phyloP scores from a whole-genome alignment of 1,140 invertebrate species.

The Calephelis nemesis region DNA sequence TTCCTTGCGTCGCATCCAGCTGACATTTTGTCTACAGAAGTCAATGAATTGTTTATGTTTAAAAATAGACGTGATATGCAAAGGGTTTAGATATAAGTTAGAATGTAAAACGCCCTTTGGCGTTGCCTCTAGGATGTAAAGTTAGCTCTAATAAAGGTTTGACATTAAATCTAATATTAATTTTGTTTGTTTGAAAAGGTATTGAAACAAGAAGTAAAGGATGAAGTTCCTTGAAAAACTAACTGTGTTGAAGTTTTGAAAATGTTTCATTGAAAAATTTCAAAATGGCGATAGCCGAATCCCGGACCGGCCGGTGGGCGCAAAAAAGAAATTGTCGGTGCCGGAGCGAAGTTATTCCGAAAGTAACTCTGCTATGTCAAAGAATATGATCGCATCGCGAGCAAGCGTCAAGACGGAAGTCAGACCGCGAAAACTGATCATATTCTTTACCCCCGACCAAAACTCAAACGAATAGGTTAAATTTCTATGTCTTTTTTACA shows the following conservation, averaged over 20 bases:
- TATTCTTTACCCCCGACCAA: slow-evolving; percentile 66
- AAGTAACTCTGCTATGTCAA: slow-evolving; percentile 47
- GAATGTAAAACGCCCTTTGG: slow-evolving; percentile 47
- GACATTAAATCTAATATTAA: slow-evolving; percentile 79
- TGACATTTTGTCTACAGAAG: slow-evolving; percentile 25
- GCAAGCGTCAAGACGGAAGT: slow-evolving; percentile 60
- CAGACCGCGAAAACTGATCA: slow-evolving; percentile 48
- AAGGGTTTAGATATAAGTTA: slow-evolving; percentile 64
- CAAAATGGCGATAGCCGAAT: slow-evolving; percentile 64
- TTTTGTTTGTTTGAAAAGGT: slow-evolving; percentile 81
- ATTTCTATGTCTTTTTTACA: slow-evolving; percentile 30
- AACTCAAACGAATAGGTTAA: slow-evolving; percentile 25
- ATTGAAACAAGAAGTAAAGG: slow-evolving; percentile 81
- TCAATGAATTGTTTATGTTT: slow-evolving; percentile 40
- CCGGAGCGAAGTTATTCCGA: slow-evolving; percentile 49
- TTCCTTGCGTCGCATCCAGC: slow-evolving; percentile 20
- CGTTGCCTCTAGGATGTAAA: slow-evolving; percentile 65
- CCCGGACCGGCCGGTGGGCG: slow-evolving; percentile 50
- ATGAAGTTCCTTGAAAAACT: slow-evolving; percentile 80
- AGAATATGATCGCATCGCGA: slow-evolving; percentile 67
- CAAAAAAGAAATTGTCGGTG: slow-evolving; percentile 47
- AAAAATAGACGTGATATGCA: slow-evolving; percentile 39
- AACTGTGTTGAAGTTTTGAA: slow-evolving; percentile 77
- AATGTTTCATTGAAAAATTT: slow-evolving; percentile 69
- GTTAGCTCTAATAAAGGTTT: slow-evolving; percentile 73